Evolutionary conservation across 2,797 vertebrate species (phyloP), one percentile per base, ranked within the genome.

Genomic region (Gymnodraco acuticeps): DNA sequence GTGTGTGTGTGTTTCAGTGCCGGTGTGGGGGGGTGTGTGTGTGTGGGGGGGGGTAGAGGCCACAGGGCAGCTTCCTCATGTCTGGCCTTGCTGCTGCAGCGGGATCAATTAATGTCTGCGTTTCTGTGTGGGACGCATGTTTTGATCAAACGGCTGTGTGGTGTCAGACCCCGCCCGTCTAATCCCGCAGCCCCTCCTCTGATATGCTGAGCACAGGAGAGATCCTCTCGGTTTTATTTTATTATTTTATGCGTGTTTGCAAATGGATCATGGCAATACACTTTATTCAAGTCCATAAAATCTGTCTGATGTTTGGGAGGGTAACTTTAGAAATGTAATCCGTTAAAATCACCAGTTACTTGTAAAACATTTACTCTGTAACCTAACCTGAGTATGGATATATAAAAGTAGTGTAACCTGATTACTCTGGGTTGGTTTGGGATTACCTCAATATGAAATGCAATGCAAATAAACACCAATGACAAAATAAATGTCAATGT

Each of bases 31-130:
- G 31, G 33, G 31, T 5, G 31, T 33, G 31, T 33, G 31, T 31
- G 88, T 83, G 78, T 52, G 79, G 20, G 2, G 5, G 6, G 5
- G 75, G 80, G 82, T 46, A 70, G 87, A 87, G 85, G 82, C 89
- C 81, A 84, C 84, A 56, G 82, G 82, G 81, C 82, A 69, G 77
- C 81, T 82, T 87, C 79, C 78, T 75, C 70, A 10, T 76, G 87
- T 88, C 70, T 69, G 19, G 67, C 68, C 78, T 88, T 72, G 75
- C 83, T 80, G 85, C 87, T 93, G 88, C 92, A 88, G 80, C 54
- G 85, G 91, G 92, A 92, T 92, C 91, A 92, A 92, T 93, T 92
- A 90, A 86, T 86, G 89, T 87, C 50, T 84, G 70, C 3, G 4
- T 10, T 31, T 77, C 73, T 10, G 70, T 77, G 83, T 84, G 59